Conservation (phyloP, 2,113 vertebrate genomes). For the Clinocottus analis region DNA sequence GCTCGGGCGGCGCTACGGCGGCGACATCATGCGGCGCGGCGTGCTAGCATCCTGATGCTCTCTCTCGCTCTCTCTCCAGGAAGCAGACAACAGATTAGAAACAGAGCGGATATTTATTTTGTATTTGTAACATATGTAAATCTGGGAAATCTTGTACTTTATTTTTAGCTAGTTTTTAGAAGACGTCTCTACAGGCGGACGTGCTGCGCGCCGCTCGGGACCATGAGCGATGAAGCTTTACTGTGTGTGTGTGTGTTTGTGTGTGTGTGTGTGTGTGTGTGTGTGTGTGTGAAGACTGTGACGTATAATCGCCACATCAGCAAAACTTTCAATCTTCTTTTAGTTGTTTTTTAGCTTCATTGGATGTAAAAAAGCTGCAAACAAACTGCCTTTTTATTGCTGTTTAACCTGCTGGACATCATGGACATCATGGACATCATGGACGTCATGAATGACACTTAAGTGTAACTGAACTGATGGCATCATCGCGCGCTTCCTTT, state of each 20-base stretch:
- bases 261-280: too few species aligned
- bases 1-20: slow-evolving; percentile 86
- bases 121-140: slow-evolving; percentile 79
- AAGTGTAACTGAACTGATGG: slow-evolving; percentile 69
- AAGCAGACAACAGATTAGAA: slow-evolving; percentile 55
- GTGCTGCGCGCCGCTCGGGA: too few species aligned
- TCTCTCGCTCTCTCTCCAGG: slow-evolving; percentile 36
- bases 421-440: slow-evolving; percentile 11
- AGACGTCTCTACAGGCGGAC: slow-evolving; percentile 54
- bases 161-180: slow-evolving; percentile 62
- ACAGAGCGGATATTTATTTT: slow-evolving; percentile 82
- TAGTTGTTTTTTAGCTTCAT: slow-evolving; percentile 16
- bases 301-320: slow-evolving; percentile 12
- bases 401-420: slow-evolving; percentile 1
- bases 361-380: background rate
- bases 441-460: slow-evolving; percentile 46
- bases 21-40: slow-evolving; percentile 91
- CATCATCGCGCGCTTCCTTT: slow-evolving; percentile 76
- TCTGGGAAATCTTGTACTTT: slow-evolving; percentile 69
- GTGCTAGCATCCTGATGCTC: slow-evolving; percentile 93
- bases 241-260: too few species aligned
- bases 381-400: slow-evolving; percentile 40
- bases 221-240: too few species aligned
- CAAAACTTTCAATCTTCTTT: background rate
- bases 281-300: too few species aligned